Base-by-base conservation (phyloP, 1,140 invertebrate genomes). In the Philotrypesis tridentata region DNA sequence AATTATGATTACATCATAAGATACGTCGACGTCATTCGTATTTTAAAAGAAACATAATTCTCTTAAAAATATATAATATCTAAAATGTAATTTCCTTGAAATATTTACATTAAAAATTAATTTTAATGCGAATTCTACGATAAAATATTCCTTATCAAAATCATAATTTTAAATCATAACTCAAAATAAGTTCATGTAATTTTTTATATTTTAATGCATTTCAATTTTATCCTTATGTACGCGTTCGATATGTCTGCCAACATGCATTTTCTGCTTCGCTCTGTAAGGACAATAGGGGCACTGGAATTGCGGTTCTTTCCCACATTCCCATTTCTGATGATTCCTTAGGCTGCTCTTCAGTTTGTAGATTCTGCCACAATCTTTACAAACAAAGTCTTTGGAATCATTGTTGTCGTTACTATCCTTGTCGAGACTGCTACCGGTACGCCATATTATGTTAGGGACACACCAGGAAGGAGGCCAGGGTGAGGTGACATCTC, bases 271-370 rank as follows among this genome's bases (percentile, higher is more conserved):
- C 17, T 73, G 70, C 27, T 80, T 80, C n/a, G 70, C 79, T n/a
- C 17, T 37, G 21, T 73, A 80, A 4, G 4, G 12, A 43, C 78
- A 79, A 40, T 40, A 63, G 23, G 78, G 68, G 33, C 78, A 79
- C n/a, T 37, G 68, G 12, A 79, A 79, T 61, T 79, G 68, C 0
- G 78, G 55, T 55, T 80, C 79, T 17, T 74, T 74, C 2, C 71
- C 79, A 14, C 79, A 80, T 14, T 80, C 71, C 79, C 71, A 79
- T 4, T 79, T 79, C 12, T 23, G 68, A 31, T 80, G 60, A 31
- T 80, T 80, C 21, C 55, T 33, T 7, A 65, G 4, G 4, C 70
- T 80, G 12, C 60, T 73, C 12, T 73, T 80, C 8, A 63, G 21
- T 17, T 80, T 80, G 60, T 73, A 80, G 43, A 40, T 65, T 17